Percentiles rank a stretch among this genome's conserved stretches.
Evolutionary conservation across 2,888 invertebrate species (phyloP).

Genomic region (Griposia aprilina): DNA sequence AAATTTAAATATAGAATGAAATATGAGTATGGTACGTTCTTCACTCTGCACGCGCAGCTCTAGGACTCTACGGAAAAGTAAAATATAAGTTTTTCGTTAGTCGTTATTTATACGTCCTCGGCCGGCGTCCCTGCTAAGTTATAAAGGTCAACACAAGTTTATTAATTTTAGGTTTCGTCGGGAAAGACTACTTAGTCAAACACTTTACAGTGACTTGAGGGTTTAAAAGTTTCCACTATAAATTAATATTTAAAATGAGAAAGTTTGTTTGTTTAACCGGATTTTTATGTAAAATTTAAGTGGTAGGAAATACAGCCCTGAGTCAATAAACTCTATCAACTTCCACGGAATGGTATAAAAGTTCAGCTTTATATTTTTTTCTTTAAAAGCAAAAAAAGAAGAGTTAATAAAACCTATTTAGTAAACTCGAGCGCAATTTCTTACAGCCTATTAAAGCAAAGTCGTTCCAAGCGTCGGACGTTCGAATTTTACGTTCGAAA

Average conservation of each 20-base stretch:
- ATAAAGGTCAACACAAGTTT: conserved; percentile 51
- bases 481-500: conserved; percentile 66
- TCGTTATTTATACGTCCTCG: conserved; percentile 22
- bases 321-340: conserved; percentile 2
- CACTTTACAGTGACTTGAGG: conserved; percentile 42
- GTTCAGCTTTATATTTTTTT: conserved; percentile 20
- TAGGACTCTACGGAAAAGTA: background rate
- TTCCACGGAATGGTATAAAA: conserved; percentile 34
- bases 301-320: conserved; percentile 11
- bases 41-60: background rate
- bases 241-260: conserved; percentile 50
- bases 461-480: conserved; percentile 52
- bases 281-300: conserved; percentile 36
- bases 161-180: conserved; percentile 49
- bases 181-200: conserved; percentile 35
- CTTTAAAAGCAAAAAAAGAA: conserved; percentile 26
- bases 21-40: conserved; percentile 5
- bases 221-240: conserved; percentile 43
- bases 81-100: conserved; percentile 22
- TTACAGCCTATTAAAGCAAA: conserved; percentile 64
- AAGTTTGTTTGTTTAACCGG: conserved; percentile 34
- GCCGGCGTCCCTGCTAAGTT: conserved; percentile 16
- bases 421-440: conserved; percentile 50
- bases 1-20: conserved; percentile 28
- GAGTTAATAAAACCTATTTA: conserved; percentile 55